Percentiles rank a stretch among this genome's conserved stretches.
Evolutionary conservation across 1,140 invertebrate species (phyloP).

Genomic region (Zaprionus vittiger): DNA sequence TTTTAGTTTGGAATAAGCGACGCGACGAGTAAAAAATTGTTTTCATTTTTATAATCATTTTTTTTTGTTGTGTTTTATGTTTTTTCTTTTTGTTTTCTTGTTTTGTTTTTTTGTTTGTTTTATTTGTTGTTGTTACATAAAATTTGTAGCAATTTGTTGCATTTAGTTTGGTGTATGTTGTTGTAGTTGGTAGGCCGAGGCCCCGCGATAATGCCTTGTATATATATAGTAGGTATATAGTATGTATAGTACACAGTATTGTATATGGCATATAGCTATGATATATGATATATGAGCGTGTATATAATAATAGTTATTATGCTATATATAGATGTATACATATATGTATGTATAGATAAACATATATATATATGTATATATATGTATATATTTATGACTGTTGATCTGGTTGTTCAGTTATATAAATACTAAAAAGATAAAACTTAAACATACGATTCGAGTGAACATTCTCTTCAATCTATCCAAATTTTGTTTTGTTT

Average conservation of each 20-base stretch:
- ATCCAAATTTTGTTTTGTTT: background rate
- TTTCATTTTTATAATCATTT: conserved; percentile 23
- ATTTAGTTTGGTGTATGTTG: conserved; percentile 74
- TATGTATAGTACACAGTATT: conserved; percentile 44
- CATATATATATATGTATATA: conserved; percentile 40
- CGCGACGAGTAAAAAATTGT: conserved; percentile 56
- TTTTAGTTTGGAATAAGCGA: conserved; percentile 54
- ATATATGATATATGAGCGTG: conserved; percentile 54
- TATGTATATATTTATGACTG: conserved; percentile 48
- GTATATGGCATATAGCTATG: conserved; percentile 51
- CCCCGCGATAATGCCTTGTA: conserved; percentile 57
- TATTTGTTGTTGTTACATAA: conserved; percentile 53
- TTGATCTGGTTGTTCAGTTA: conserved; percentile 35
- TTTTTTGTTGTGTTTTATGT: conserved; percentile 4
- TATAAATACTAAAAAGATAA: conserved; percentile 61
- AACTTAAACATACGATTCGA: conserved; percentile 72
- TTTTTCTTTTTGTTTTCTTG: conserved; percentile 23
- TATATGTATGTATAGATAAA: conserved; percentile 24
- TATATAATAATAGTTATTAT: conserved; percentile 48
- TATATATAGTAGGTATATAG: conserved; percentile 42
- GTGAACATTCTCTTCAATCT: conserved; percentile 41
- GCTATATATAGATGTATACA: conserved; percentile 16
- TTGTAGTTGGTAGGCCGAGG: conserved; percentile 72
- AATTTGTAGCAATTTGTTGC: conserved; percentile 81
- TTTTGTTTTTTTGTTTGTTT: conserved; percentile 27